Evolutionary conservation across 2,113 vertebrate species (phyloP), one percentile per base, ranked within the genome.

Genomic region (Mungos mungo): DNA sequence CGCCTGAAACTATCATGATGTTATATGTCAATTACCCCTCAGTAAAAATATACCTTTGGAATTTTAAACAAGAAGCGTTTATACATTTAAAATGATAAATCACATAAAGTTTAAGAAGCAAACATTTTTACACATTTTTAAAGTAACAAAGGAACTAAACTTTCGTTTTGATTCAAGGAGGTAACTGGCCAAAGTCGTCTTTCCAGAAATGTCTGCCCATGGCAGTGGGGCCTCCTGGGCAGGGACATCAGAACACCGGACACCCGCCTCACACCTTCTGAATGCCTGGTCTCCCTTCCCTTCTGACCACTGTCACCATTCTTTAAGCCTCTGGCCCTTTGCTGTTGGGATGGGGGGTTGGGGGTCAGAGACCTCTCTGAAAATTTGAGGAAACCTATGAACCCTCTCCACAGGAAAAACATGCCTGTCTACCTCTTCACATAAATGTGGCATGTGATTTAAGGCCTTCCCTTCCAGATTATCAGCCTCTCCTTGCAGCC

Each of bases 221-320:
- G 12, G 41, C 21, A 35, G 16, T 16, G 5, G 7, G 35, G 33
- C 31, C 93, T 81, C 35, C 72, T 1, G 0, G 19, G 54, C 50
- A 50, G 41, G 35, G 7, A 71, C 15, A 5, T 2, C 4, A 50
- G 3, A 10, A 41, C 47, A 3, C 50, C 21, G 1, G 10, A 41
- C 3, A 1, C 45, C n/a, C 0, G 2, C 60, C 41, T 31, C n/a
- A 1, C 1, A 1, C 31, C 50, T 18, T 31, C 29, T 3, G 8
- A 54, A 79, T 9, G 14, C 31, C 41, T 7, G 7, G n/a, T 5
- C 63, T 72, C 88, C 19, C 16, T n/a, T 27, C 31, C 31, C 33
- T 18, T 18, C 69, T 19, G 29, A 21, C 65, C 15, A 79, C 14
- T 63, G 41, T 41, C 47, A 60, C 21, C 16, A 45, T 41, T 71